Conservation (phyloP, 1,140 invertebrate species). For the Pseudoatta argentina region DNA sequence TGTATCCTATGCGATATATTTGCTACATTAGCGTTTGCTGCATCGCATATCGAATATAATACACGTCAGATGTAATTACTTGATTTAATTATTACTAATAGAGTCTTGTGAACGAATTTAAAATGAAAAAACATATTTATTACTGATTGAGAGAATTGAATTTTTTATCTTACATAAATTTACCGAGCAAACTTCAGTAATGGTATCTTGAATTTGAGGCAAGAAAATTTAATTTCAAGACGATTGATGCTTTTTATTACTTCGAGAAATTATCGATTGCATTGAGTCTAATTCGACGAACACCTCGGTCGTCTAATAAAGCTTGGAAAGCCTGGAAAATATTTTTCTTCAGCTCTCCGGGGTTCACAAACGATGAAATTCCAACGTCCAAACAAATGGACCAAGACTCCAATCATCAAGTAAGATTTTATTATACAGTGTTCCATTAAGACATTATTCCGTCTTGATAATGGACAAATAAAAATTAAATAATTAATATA, state of each 20-base stretch:
- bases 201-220: slow-evolving; percentile 2
- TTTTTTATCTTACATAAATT: neutral
- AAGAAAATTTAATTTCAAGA: slow-evolving; percentile 47
- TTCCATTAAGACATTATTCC: neutral
- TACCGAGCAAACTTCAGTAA: neutral
- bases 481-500: neutral
- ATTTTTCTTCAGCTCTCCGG: slow-evolving; percentile 44
- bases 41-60: neutral
- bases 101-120: neutral
- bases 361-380: slow-evolving; percentile 48
- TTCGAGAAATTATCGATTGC: slow-evolving; percentile 40
- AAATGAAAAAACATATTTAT: neutral
- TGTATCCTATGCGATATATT: neutral
- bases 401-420: slow-evolving; percentile 2
- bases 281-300: slow-evolving; percentile 25
- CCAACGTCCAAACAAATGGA: slow-evolving; percentile 42
- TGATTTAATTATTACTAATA: neutral
- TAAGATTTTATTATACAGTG: slow-evolving; percentile 29
- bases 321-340: slow-evolving; percentile 39
- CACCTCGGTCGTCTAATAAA: slow-evolving; percentile 45
- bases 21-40: neutral
- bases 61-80: neutral
- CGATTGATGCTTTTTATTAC: slow-evolving; percentile 46
- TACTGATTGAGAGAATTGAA: neutral
- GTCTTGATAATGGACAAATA: neutral